Conservation (phyloP, 2,113 vertebrate species). For the Onychostruthus taczanowskii region DNA sequence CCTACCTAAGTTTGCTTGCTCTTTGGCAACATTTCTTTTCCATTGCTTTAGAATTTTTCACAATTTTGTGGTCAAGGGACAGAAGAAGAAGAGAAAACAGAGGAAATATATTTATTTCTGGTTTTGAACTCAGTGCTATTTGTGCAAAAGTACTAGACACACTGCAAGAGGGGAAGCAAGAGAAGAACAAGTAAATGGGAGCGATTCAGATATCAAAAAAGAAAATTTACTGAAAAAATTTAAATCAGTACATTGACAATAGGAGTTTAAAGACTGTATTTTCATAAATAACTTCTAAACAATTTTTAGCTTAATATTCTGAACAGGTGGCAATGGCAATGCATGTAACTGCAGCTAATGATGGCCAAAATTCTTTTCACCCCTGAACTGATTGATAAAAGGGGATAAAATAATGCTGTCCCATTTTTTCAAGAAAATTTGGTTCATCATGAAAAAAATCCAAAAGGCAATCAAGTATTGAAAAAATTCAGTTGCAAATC, state of each 20-base stretch:
- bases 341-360: background rate
- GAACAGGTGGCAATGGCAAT: background rate
- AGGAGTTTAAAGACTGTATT: background rate
- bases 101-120: background rate
- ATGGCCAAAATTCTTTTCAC: background rate
- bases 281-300: background rate
- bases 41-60: background rate
- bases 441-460: background rate
- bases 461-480: background rate
- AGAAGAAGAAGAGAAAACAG: background rate
- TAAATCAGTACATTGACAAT: background rate
- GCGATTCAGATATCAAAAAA: background rate
- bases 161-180: background rate
- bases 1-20: background rate
- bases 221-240: background rate
- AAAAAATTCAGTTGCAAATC: background rate
- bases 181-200: background rate
- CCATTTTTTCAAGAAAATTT: background rate
- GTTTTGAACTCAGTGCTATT: background rate
- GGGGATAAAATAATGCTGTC: background rate
- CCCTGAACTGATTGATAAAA: background rate
- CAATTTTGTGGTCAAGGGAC: background rate
- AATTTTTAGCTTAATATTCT: background rate
- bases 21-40: background rate
- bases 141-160: fast-evolving